Evolutionary conservation across 2,888 invertebrate species (phyloP), one percentile per base, ranked within the genome.

Genomic region (Morpho deidamia): DNA sequence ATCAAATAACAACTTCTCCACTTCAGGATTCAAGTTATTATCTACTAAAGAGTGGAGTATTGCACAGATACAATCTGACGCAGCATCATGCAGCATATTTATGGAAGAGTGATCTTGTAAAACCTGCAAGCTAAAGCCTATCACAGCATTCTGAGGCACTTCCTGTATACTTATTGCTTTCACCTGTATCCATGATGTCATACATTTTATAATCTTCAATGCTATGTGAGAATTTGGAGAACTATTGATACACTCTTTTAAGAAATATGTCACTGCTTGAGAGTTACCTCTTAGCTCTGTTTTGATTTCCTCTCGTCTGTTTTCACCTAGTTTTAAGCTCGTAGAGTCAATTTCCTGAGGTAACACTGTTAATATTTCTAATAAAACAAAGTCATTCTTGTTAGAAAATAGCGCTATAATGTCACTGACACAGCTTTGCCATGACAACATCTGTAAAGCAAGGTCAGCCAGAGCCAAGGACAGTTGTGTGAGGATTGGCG

Each of bases 321-420:
- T 99, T 62, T 96, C 96, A 39, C 99, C 99, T 57, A 99, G 90
- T 70, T 94, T 92, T 55, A 97, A 86, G 62, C 92, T 93, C 64
- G 95, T 84, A 0, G 95, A 95, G 76, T 95, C 95, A 55, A 98
- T 94, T 92, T 99, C 99, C 89, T 99, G 99, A 7, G 99, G 99
- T 70, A 99, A 89, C 32, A 99, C 96, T 44, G 96, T 97, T 63
- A 99, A 91, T 64, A 99, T 93, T 91, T 98, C 98, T 66, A 99
- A 79, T 56, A 99, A 88, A 32, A 97, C 96, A 91, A 95, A 95
- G 62, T 96, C 90, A 70, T 94, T 93, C 59, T 91, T 91, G 58
- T 78, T 76, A 0, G 95, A 94, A 71, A 95, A 95, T 73, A 93
- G 93, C 71, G 93, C 93, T 38, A 99, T 93, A 60, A 99, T 86